These are phyloP conservation scores for Mixornis gularis DNA, from an alignment of 2,113 vertebrate species.

Conservation along the genomic window DNA sequence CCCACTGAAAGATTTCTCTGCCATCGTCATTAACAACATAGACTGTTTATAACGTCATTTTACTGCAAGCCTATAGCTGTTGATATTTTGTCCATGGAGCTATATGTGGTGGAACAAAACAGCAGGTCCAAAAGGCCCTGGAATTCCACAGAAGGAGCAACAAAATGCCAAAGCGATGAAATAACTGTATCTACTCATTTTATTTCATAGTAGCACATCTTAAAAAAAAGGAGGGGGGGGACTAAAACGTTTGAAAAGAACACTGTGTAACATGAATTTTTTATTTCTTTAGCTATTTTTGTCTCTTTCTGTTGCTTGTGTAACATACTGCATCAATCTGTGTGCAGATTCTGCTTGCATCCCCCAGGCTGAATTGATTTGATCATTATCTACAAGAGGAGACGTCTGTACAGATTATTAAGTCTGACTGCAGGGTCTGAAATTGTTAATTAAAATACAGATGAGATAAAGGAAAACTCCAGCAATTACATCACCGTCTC, in stretches of 20 bases:
- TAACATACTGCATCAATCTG: not conserved
- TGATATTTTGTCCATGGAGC: not conserved
- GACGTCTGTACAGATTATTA: not conserved
- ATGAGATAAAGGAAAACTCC: not conserved
- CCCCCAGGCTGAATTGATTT: not conserved
- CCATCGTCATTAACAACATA: not conserved
- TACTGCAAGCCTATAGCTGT: not conserved
- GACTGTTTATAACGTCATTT: not conserved
- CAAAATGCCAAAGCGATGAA: not conserved
- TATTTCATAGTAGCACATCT: not conserved
- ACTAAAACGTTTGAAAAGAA: not conserved
- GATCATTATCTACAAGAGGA: not conserved
- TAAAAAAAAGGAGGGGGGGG: no score
- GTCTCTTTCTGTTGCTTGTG: not conserved
- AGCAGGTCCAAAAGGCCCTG: not conserved
- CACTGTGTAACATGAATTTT: not conserved
- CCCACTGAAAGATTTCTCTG: not conserved
- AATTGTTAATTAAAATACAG: not conserved
- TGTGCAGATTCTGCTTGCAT: not conserved
- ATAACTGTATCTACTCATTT: not conserved
- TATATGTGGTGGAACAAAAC: fast-evolving
- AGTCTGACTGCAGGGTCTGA: not conserved
- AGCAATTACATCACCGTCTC: not conserved
- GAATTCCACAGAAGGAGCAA: not conserved
- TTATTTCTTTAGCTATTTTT: not conserved